Base-by-base conservation (phyloP, 2,113 vertebrate species). In the Peromyscus maniculatus region DNA sequence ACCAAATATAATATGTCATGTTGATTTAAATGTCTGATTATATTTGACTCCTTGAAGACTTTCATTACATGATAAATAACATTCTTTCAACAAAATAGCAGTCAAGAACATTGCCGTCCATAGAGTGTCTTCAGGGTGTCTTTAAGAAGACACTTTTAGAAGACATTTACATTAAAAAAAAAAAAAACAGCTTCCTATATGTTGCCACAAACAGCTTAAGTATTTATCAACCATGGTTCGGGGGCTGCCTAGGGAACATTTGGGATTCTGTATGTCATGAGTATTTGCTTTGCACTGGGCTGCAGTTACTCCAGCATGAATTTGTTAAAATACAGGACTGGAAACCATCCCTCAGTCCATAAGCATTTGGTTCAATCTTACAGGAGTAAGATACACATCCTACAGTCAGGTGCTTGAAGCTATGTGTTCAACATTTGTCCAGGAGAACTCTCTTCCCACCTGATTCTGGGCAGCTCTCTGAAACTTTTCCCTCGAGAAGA, bases 11-110 rank as follows among this genome's bases (percentile, higher is more conserved):
- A 22, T 84, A 57, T 71, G 66, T 7, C 88, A 86, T 39, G 26
- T 2, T 82, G 39, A 92, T 66, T 75, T 88, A 71, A 72, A 69
- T 49, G 89, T 91, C 93, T 77, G 39, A 87, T 78, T 93, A 59
- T 74, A 89, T 69, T 94, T 87, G 33, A 91, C 74, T 79, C 59
- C 84, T 95, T 97, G 26, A 97, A 71, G 15, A 82, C 31, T 75
- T 84, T 49, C 75, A 94, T 74, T 91, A 36, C 57, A 39, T 79
- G 75, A 74, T 62, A 94, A 94, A 67, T 55, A 46, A 3, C 10
- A 19, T 91, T 67, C n/a, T 95, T 92, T 57, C 67, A 90, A 72
- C 49, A 93, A 57, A 89, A 10, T 33, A 57, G 26, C 67, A 55
- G 91, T 78, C n/a, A 87, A 91, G 36, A 87, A n/a, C 71, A 24